phyloP scores from a whole-genome alignment of 2,888 invertebrate species.

The Hylaea fasciaria region DNA sequence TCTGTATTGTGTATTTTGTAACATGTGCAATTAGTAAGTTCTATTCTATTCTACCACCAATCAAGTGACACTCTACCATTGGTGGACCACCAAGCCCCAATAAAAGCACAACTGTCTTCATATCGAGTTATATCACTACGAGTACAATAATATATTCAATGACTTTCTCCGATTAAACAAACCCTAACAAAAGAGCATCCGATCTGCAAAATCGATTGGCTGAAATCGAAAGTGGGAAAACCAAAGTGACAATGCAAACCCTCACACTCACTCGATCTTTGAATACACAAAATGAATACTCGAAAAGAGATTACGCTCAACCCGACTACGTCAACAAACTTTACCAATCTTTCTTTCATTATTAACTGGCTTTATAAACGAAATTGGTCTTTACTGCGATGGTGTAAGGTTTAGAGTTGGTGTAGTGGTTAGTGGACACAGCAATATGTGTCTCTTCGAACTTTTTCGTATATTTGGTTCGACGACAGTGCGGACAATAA shows the following conservation, averaged over 20 bases:
- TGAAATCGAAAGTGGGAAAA: conserved; percentile 22
- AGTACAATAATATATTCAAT: background rate
- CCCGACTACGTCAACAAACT: conserved; percentile 63
- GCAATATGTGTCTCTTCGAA: conserved; percentile 40
- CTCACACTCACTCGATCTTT: conserved; percentile 30
- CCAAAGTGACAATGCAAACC: conserved; percentile 35
- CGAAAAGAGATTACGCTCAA: conserved; percentile 63
- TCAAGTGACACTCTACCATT: no score
- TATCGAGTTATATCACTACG: no score
- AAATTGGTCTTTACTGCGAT: conserved; percentile 16
- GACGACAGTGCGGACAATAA: conserved; percentile 34
- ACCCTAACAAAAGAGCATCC: conserved; percentile 19
- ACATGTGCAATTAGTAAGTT: no score
- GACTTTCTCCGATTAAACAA: conserved; percentile 4
- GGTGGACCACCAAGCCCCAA: background rate
- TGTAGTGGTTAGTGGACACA: conserved; percentile 12
- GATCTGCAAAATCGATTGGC: conserved; percentile 14
- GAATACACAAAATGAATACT: conserved; percentile 57
- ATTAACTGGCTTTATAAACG: conserved; percentile 30
- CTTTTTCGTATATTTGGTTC: conserved; percentile 38
- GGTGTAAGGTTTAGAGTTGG: conserved; percentile 10
- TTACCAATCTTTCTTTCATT: conserved; percentile 63
- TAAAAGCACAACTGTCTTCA: no score
- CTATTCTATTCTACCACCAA: no score
- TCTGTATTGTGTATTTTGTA: no score